Percentiles rank a stretch among this genome's conserved stretches.
phyloP scores from a whole-genome alignment of 2,113 vertebrate species.

The Hepsetus odoe region DNA sequence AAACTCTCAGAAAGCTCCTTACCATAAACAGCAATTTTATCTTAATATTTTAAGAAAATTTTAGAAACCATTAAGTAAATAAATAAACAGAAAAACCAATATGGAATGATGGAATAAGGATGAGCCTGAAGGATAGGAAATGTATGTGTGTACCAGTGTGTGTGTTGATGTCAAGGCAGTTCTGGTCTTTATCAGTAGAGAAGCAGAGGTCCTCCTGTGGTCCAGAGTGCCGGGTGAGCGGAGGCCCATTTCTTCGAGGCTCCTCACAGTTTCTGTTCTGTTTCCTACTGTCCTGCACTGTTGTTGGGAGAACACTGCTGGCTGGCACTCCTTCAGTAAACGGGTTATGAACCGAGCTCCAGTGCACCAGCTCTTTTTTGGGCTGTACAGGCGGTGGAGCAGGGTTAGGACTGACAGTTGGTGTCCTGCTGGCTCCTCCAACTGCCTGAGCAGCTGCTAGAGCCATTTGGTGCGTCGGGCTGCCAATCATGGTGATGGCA shows the following conservation, averaged over 20 bases:
- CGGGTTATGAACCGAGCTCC: constrained; percentile 78
- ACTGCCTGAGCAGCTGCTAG: constrained; percentile 56
- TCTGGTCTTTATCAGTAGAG: constrained; percentile 78
- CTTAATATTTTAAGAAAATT: no score
- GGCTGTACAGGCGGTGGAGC: constrained; percentile 53
- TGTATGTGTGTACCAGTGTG: constrained; percentile 24
- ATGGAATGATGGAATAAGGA: no score
- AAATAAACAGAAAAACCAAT: neutral
- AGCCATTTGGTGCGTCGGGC: constrained; percentile 75
- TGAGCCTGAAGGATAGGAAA: no score
- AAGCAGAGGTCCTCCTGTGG: constrained; percentile 78
- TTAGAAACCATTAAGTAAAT: no score
- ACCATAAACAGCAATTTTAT: no score
- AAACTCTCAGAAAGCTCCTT: no score
- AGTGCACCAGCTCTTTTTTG: constrained; percentile 71
- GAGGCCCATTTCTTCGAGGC: constrained; percentile 71
- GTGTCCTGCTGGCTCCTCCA: constrained; percentile 30
- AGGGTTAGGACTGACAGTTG: constrained; percentile 41
- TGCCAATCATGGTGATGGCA: constrained; percentile 79
- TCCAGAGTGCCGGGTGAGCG: constrained; percentile 74
- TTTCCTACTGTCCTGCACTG: constrained; percentile 58
- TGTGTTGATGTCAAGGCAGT: constrained; percentile 68
- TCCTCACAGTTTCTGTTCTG: constrained; percentile 64
- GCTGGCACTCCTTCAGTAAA: constrained; percentile 64
- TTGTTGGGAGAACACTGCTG: constrained; percentile 37